Base-by-base conservation (phyloP, 2,888 invertebrate species). In the Cephus spinipes region DNA sequence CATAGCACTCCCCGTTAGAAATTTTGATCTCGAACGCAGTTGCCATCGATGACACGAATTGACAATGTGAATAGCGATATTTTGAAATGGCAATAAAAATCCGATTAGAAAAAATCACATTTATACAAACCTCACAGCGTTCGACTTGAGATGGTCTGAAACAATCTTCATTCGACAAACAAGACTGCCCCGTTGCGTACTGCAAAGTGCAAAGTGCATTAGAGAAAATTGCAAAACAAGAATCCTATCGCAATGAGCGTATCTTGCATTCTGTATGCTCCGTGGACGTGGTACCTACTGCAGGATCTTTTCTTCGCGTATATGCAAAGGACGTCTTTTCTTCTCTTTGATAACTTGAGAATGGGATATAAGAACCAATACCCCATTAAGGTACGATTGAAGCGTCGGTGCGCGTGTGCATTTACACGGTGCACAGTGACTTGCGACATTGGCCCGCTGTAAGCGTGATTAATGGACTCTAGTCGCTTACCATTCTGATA, bases 401-500 rank as follows among this genome's bases (percentile, higher is more conserved):
- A 71, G 75, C 36, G 75, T 76, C 80, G 77, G 79, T 69, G 75
- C 81, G 80, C 84, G 85, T 83, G 86, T 85, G 83, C 88, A 86
- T 89, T 88, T 87, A 88, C 87, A 84, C 86, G 85, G 84, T 84
- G 86, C 86, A 85, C 85, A 87, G 87, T 89, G 89, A 90, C 90
- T 90, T 90, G 90, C 90, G 89, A 89, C 89, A 89, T 87, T 87
- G 85, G 87, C 83, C 85, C 85, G 88, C 89, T 90, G 90, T 90
- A 90, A 90, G 89, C 86, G 87, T 91, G 91, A 91, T 91, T 91
- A 91, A 91, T 91, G 90, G 88, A 88, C 84, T 83, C 86, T 84
- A 88, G 86, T 88, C 88, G 88, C 87, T 89, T 89, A 87, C 89
- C 87, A 91, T 90, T 89, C 88, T 88, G 88, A 89, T 90, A 90